phyloP scores from a whole-genome alignment of 1,140 invertebrate genomes.

The Drosophila obscura region DNA sequence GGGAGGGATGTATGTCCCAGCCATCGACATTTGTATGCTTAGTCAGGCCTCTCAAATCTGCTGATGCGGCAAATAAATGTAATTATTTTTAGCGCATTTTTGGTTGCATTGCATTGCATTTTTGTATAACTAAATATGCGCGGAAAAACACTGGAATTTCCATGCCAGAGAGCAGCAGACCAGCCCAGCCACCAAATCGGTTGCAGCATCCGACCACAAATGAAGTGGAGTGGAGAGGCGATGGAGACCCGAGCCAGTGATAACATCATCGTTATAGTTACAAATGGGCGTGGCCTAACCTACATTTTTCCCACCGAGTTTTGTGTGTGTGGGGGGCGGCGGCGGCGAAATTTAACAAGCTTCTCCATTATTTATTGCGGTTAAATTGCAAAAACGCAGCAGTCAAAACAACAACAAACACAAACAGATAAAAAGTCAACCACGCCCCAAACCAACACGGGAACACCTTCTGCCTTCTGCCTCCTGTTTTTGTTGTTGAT shows the following conservation, averaged over 20 bases:
- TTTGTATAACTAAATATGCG: slow-evolving; percentile 41
- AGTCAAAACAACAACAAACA: slow-evolving; percentile 42
- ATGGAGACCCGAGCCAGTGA: not conserved
- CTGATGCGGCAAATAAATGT: slow-evolving; percentile 41
- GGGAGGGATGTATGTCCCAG: not conserved
- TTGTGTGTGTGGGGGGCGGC: slow-evolving; percentile 15
- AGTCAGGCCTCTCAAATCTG: slow-evolving; percentile 42
- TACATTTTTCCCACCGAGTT: slow-evolving; percentile 37
- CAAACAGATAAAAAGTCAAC: slow-evolving; percentile 9
- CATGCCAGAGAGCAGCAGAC: not conserved
- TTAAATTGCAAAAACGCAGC: slow-evolving; percentile 65
- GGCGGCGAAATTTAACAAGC: slow-evolving; percentile 55
- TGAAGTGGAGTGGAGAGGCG: not conserved
- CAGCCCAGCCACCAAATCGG: slow-evolving; percentile 11
- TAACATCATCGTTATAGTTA: slow-evolving; percentile 29
- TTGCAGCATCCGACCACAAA: slow-evolving; percentile 13
- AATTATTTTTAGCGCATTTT: slow-evolving; percentile 51
- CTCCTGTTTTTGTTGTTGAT: not conserved
- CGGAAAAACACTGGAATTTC: slow-evolving; percentile 29
- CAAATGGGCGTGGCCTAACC: slow-evolving; percentile 28
- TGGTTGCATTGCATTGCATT: slow-evolving; percentile 24
- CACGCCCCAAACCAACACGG: no score
- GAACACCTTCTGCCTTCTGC: not conserved
- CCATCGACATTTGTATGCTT: slow-evolving; percentile 40
- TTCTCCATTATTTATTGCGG: slow-evolving; percentile 67